Evolutionary conservation across 2,888 invertebrate genomes (phyloP), one percentile per base, ranked within the genome.

Genomic region (Andrena bucephala): DNA sequence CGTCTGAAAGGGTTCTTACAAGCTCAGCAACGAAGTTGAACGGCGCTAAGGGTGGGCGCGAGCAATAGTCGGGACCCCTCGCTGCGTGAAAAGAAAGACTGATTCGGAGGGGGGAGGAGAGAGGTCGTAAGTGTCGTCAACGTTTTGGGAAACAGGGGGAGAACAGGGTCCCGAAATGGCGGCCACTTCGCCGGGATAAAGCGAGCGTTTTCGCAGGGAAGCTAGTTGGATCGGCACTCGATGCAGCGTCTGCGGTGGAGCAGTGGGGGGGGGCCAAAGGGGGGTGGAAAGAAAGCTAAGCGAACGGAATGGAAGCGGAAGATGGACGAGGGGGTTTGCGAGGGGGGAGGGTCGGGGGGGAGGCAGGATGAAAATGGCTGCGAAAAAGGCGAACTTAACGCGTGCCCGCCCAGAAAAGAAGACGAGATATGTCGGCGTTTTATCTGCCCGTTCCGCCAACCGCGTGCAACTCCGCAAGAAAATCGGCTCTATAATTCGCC

Each of bases 121-220:
- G 77, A 59, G 71, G 24, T 52, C 33, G 73, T 67, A 78, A 87
- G 78, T 57, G 74, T 75, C 50, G 81, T 74, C 69, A 83, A 83
- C 83, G 86, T 86, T 83, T 83, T 63, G 66, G 33, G 83, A 77
- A 86, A 85, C 81, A 71, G 72, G 52, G 59, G 48, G 20, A 20
- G 81, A 57, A 63, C 62, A 77, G 69, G 77, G 74, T 42, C 63
- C 76, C 74, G 71, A 74, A 85, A 83, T 86, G 77, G 76, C 73
- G 86, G 68, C 83, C 75, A 86, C 83, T 89, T 81, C 74, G 77
- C 78, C 57, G 24, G 87, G 85, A 89, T 86, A 85, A 81, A 86
- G 87, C 85, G 85, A 87, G 85, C 87, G 85, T 89, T 89, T 88
- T 87, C 88, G 89, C 87, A 81, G 84, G 90, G 85, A 87, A 87